Percentiles rank a stretch among this genome's conserved stretches.
phyloP scores from a whole-genome alignment of 2,797 vertebrate species.

The Sebastes hubbsi region DNA sequence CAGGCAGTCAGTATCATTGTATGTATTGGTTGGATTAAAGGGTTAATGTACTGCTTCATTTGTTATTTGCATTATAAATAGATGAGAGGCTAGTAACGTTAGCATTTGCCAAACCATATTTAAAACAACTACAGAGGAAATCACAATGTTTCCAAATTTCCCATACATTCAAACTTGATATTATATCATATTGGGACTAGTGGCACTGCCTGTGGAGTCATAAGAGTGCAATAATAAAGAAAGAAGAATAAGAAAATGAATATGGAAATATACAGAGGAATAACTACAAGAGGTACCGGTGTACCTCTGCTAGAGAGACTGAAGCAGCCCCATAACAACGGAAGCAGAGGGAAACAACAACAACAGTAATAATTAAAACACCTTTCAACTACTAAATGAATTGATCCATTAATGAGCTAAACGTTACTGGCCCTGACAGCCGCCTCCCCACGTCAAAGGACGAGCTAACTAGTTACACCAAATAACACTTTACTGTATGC shows the following conservation, averaged over 20 bases:
- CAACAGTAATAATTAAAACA: neutral
- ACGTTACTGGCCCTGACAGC: no score
- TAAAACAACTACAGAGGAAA: neutral
- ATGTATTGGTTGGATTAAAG: neutral
- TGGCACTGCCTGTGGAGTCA: neutral
- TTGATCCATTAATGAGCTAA: no score
- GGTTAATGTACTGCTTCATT: neutral
- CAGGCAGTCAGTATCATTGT: neutral
- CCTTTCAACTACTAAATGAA: neutral
- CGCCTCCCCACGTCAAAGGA: neutral
- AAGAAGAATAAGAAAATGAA: no score
- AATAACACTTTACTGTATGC: neutral
- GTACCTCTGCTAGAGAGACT: neutral
- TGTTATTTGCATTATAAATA: neutral
- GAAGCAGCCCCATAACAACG: neutral
- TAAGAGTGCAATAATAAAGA: no score
- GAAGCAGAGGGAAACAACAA: neutral
- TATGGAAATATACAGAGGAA: no score
- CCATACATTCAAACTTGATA: neutral
- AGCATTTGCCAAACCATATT: neutral
- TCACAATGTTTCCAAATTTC: neutral
- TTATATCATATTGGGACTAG: neutral
- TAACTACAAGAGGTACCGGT: neutral
- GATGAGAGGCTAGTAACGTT: neutral
- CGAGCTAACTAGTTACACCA: neutral